phyloP scores from a whole-genome alignment of 2,888 invertebrate genomes.

The Oxycera nigricornis region DNA sequence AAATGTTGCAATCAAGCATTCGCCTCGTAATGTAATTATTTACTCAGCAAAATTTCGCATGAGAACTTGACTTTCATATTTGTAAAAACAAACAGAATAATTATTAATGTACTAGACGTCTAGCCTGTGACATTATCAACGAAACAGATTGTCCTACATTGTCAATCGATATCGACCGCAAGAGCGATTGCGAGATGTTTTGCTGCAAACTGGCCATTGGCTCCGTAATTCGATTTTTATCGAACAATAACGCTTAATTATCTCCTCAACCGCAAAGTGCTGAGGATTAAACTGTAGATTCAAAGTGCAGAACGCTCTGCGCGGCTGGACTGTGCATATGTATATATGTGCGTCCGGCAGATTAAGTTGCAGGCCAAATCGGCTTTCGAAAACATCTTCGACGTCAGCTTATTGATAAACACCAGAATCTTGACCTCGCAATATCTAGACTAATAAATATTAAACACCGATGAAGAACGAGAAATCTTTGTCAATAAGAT shows the following conservation, averaged over 20 bases:
- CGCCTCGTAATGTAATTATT: neutral
- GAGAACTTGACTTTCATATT: neutral
- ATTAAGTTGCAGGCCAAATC: neutral
- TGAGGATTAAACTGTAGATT: neutral
- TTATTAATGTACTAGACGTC: neutral
- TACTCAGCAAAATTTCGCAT: neutral
- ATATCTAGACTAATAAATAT: constrained; percentile 6
- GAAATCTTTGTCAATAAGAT: neutral
- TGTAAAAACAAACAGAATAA: neutral
- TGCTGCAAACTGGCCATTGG: neutral
- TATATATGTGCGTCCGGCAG: neutral
- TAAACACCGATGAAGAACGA: neutral
- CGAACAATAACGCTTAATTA: neutral
- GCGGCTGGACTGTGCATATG: too few species aligned
- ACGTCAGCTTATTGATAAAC: neutral
- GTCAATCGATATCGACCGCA: neutral
- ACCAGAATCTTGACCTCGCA: neutral
- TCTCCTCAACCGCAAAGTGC: neutral
- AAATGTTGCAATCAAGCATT: neutral
- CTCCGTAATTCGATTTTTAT: neutral
- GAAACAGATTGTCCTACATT: constrained; percentile 2
- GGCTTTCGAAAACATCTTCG: constrained; percentile 14
- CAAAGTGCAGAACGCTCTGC: neutral
- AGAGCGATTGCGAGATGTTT: neutral
- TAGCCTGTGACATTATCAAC: constrained; percentile 4